Conservation (phyloP, 2,797 vertebrate genomes). For the Mus caroli region DNA sequence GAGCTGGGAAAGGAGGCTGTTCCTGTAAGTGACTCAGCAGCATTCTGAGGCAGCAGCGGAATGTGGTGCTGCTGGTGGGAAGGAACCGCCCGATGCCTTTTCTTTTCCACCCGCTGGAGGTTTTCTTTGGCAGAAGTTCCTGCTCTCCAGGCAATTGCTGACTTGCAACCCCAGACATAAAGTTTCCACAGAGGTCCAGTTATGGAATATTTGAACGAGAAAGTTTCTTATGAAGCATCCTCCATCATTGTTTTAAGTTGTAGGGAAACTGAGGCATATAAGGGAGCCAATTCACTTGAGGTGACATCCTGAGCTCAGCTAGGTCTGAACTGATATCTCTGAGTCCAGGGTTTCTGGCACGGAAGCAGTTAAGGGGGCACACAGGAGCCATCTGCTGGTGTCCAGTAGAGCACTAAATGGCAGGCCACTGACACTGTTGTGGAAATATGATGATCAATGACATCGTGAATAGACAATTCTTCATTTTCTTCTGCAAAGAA, state of each 20-base stretch:
- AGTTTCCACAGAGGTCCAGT: constrained; percentile 49
- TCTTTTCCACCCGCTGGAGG: constrained; percentile 41
- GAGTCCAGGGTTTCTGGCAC: not conserved
- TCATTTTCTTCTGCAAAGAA: not conserved
- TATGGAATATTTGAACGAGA: not conserved
- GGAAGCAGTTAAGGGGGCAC: not conserved
- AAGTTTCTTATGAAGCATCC: not conserved
- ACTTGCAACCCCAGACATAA: not conserved
- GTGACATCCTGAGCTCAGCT: not conserved
- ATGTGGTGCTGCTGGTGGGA: constrained; percentile 48
- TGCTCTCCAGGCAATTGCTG: constrained; percentile 8
- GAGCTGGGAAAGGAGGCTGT: constrained; percentile 53
- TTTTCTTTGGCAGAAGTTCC: constrained; percentile 62
- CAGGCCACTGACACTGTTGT: not conserved
- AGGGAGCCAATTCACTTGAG: not conserved
- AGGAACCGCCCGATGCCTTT: constrained; percentile 11
- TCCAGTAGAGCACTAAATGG: not conserved
- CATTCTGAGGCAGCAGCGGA: constrained; percentile 22
- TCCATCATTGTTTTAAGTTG: not conserved
- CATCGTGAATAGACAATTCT: not conserved
- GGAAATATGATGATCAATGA: not conserved
- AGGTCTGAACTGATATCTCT: not conserved
- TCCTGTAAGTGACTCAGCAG: constrained; percentile 55
- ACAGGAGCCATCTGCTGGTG: not conserved
- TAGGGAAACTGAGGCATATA: constrained; percentile 29